phyloP scores from a whole-genome alignment of 35 echinoderm and acorn worm species.

The Eucidaris tribuloides region DNA sequence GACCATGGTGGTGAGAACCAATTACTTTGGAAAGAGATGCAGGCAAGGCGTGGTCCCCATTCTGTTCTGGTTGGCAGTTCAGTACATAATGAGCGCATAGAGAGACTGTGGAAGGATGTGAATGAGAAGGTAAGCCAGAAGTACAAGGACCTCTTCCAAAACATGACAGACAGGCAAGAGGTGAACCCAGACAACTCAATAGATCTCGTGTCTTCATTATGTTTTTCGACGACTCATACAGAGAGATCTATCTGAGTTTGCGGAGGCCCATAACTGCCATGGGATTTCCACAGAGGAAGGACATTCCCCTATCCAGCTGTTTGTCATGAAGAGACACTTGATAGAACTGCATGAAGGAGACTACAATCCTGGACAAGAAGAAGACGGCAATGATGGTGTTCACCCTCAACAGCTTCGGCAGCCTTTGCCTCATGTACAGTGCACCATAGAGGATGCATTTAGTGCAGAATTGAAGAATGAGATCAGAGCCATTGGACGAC shows the following conservation, averaged over 20 bases:
- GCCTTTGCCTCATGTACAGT: neutral
- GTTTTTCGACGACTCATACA: neutral
- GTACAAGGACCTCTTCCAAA: neutral
- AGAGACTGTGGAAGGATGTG: conserved; percentile 77
- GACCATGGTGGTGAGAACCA: conserved; percentile 9
- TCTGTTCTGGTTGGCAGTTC: neutral
- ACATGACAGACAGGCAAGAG: neutral
- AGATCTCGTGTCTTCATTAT: neutral
- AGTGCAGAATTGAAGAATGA: neutral
- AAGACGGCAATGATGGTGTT: neutral
- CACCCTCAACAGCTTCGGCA: neutral
- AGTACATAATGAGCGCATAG: conserved; percentile 68
- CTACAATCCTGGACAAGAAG: neutral
- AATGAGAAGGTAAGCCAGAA: conserved; percentile 15
- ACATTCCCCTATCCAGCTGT: neutral
- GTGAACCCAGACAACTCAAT: neutral
- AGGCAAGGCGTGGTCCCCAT: neutral
- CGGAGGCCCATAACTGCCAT: neutral
- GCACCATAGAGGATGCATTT: neutral
- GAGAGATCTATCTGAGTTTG: neutral
- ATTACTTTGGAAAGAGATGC: neutral
- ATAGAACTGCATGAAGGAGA: neutral
- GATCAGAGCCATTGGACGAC: neutral
- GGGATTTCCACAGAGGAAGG: neutral
- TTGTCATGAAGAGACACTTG: neutral